Evolutionary conservation across 2,113 vertebrate species (phyloP).

Genomic region (Hiodon tergisus): DNA sequence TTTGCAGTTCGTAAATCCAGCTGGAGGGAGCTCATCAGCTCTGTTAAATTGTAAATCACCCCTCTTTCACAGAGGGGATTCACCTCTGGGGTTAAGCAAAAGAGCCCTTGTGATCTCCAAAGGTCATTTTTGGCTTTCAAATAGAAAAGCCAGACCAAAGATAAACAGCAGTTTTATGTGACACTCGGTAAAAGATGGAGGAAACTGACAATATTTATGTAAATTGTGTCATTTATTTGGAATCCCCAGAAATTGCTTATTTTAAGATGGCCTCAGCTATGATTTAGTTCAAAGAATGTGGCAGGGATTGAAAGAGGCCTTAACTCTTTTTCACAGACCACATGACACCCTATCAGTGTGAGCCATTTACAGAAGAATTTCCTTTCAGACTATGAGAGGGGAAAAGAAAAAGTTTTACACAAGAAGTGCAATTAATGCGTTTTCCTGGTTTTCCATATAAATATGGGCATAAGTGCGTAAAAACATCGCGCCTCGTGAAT

Average conservation of each 20-base stretch:
- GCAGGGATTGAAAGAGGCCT: conserved; percentile 10
- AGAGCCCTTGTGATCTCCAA: conserved; percentile 27
- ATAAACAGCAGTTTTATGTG: conserved; percentile 17
- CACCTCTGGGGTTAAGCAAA: conserved; percentile 38
- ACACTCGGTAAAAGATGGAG: conserved; percentile 8
- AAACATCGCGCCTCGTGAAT: conserved; percentile 27
- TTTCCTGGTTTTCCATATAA: conserved; percentile 28
- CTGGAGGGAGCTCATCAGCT: conserved; percentile 21
- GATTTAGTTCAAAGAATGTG: conserved; percentile 32
- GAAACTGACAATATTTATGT: conserved; percentile 25
- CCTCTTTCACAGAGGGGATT: conserved; percentile 7
- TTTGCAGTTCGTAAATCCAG: conserved; percentile 38
- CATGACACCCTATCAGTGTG: conserved; percentile 28
- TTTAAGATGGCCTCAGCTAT: conserved; percentile 17
- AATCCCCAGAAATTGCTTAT: conserved; percentile 24
- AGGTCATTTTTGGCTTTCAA: conserved; percentile 26
- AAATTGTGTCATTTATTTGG: conserved; percentile 31
- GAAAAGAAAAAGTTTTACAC: conserved; percentile 10
- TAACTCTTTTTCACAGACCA: conserved; percentile 26
- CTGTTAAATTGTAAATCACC: conserved; percentile 38
- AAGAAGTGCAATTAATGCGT: conserved; percentile 36
- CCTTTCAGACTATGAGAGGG: conserved; percentile 6
- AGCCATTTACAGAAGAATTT: background rate
- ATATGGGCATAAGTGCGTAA: conserved; percentile 29
- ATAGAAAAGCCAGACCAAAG: conserved; percentile 22